Evolutionary conservation across 2,797 vertebrate species (phyloP), one percentile per base, ranked within the genome.

Genomic region (Echeneis naucrates): DNA sequence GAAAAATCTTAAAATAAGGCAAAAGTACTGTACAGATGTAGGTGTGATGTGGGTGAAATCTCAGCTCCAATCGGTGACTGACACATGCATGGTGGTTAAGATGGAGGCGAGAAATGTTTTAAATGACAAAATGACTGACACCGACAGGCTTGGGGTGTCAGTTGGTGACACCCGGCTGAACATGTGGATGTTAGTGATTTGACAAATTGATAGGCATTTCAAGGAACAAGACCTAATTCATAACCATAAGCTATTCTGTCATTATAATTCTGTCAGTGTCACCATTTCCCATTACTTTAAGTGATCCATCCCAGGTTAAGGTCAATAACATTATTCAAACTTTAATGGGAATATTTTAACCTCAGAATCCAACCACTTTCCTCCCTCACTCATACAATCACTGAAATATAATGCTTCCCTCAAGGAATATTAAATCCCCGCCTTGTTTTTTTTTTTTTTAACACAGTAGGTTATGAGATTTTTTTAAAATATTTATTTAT

Each of bases 301-400:
- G 86, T 89, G 87, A 90, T 89, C 86, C 85, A 80, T 88, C 75
- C 72, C 79, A 84, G 79, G 82, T 88, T 92, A 92, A 93, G 90
- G 91, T 91, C 89, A 92, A 87, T 84, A 88, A 80, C 88, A 92
- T 93, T 88, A 91, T 92, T 92, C 88, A 90, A 87, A 88, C 82
- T 90, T 91, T 92, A 90, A 90, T 91, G 80, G 86, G 71, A 89
- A 87, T 82, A 79, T 85, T 92, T 88, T 88, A 92, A 91, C 89
- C 89, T 87, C 73, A 84, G 77, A 88, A 89, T 89, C 69, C 81
- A 83, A 77, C 52, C 77, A 77, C 87, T 80, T 87, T 87, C 61
- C 76, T 64, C 73, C 37, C 64, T 68, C 63, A 80, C 75, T 80
- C 69, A 70, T 72, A 77, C 48, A 72, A 68, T 87, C 60, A 87